A percentile compares a stretch with the other conserved stretches of the same genome.
phyloP scores from a whole-genome alignment of 2,888 invertebrate species.

The Thymelicus lineola region DNA sequence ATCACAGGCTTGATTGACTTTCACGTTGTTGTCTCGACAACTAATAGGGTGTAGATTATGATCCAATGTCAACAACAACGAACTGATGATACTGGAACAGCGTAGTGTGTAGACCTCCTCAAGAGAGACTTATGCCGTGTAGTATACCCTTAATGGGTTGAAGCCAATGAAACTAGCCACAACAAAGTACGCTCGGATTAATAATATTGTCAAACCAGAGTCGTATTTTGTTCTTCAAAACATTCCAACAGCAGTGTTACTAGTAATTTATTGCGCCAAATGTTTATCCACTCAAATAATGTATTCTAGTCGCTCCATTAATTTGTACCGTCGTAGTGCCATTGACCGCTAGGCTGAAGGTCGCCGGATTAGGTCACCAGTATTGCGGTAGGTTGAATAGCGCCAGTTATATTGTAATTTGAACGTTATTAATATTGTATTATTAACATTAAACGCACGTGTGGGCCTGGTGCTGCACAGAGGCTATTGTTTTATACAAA shows the following conservation, averaged over 20 bases:
- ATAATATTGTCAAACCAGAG: background rate
- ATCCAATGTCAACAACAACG: no score
- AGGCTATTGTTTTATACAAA: no score
- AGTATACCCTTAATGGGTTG: no score
- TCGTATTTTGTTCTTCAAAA: background rate
- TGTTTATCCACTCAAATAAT: conserved; percentile 3
- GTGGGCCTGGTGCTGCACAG: no score
- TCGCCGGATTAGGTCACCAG: conserved; percentile 29
- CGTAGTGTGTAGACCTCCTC: no score
- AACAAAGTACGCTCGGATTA: background rate
- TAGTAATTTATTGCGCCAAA: conserved; percentile 1
- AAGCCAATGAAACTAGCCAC: background rate
- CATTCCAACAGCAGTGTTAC: background rate
- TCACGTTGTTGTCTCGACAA: no score
- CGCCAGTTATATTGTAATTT: background rate
- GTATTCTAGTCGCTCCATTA: conserved; percentile 10
- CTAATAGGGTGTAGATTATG: no score
- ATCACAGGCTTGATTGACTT: no score
- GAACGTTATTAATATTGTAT: background rate
- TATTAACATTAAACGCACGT: background rate
- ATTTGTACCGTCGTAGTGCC: conserved; percentile 25
- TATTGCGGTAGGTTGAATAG: conserved; percentile 40
- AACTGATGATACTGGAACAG: no score
- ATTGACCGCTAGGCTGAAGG: conserved; percentile 44
- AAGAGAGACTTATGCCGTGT: no score